Base-by-base conservation (phyloP, 92 coral and sea anemone species). In the Montipora capitata region DNA sequence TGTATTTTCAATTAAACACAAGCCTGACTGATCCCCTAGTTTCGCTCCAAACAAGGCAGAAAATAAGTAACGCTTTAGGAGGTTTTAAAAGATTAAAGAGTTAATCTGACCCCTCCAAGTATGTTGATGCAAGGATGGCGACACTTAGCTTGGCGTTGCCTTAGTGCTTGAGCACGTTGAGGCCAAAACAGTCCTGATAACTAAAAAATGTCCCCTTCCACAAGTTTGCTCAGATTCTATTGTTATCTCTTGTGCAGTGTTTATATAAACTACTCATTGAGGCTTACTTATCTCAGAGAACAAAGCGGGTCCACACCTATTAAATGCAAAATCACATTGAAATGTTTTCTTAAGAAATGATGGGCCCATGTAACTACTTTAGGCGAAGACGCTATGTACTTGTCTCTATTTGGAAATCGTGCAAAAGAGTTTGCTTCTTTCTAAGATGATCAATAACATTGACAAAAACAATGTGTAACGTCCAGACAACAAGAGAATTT, bases 71-170 rank as follows among this genome's bases (percentile, higher is more conserved):
- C 2, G 40, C 40, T 7, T 40, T 68, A 52, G 52, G 40, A 40
- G 15, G 39, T 40, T 68, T 42, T 15, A 52, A 44, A 38, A 49
- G 68, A 81, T 68, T 68, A 68, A 68, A 51, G 68, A 68, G 66
- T 51, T 81, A 51, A 68, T 81, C 85, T 68, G 66, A 52, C 85
- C 61, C n/a, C 68, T 38, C 48, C 85, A 35, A 68, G 65, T 80
- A 74, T 81, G 68, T 81, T 68, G 75, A 41, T 15, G 9, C 39
- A 66, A 80, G 70, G n/a, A 54, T 4, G 57, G 48, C 68, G 74
- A 41, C 54, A 16, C n/a, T 10, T 44, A 42, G 27, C 18, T 61
- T 78, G 51, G 45, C 10, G 70, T 7, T 65, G 35, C 41, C 6
- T 61, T 5, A 18, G n/a, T 63, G 27, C 17, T 4, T 76, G 64